Evolutionary conservation across 2,113 vertebrate genomes (phyloP), one percentile per base, ranked within the genome.

Genomic region (Actinemys pallida): DNA sequence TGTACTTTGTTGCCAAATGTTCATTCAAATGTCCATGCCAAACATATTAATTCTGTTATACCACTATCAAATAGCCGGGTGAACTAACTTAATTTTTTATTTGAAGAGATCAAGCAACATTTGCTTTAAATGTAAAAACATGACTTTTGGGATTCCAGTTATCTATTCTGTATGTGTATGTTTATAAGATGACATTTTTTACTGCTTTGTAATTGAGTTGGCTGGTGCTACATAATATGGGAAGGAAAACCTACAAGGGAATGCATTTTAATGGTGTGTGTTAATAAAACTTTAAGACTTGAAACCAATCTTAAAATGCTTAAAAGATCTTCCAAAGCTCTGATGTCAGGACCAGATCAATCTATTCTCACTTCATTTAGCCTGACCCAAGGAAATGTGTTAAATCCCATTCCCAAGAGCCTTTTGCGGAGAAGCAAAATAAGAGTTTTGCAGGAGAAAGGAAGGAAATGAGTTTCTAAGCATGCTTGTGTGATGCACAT

Each of bases 221-320:
- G 78, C 53, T 35, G 31, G 13, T 86, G 25, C 22, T 56, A n/a
- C 42, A 83, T 87, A n/a, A 59, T 65, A 53, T 3, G 54, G 8
- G 85, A 80, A 83, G 84, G 72, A 86, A 93, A 0, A 20, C 62
- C 53, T 65, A n/a, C 5, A 27, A 17, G 0, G 0, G 69, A 39
- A 59, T 86, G 35, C 3, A n/a, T 91, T 85, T 72, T 57, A 54
- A n/a, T 80, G 52, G 1, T 69, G 89, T 94, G 90, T 53, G 52
- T 86, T 87, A 75, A 89, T 50, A 87, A 93, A 79, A n/a, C 17
- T n/a, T n/a, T 87, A 83, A 50, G 78, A 79, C 47, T 79, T 87
- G 14, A 83, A 80, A 75, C 86, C 92, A 69, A 56, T 7, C 2
- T 82, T 86, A 8, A 3, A 85, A 17, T 7, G 24, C 5, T 93